Evolutionary conservation across 2,888 invertebrate genomes (phyloP).

Genomic region (Chloroclystis v-ata): DNA sequence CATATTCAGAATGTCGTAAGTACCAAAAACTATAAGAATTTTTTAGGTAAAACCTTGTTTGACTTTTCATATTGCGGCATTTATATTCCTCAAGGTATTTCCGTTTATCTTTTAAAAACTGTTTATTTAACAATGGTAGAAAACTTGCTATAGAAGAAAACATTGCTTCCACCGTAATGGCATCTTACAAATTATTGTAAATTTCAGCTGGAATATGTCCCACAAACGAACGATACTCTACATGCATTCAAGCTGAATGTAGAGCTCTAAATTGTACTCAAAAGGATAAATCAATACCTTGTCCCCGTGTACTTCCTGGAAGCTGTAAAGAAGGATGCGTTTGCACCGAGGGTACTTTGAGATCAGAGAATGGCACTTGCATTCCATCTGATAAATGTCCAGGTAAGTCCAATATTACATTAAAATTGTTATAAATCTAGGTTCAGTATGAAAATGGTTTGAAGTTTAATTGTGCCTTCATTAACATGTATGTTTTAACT

Average conservation of each 20-base stretch:
- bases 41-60: no score
- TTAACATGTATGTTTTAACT: no score
- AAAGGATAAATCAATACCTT: slow-evolving; percentile 22
- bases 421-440: neutral
- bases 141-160: no score
- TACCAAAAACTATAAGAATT: no score
- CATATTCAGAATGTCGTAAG: slow-evolving; percentile 42
- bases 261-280: slow-evolving; percentile 31
- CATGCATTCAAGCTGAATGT: slow-evolving; percentile 32
- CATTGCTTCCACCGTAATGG: no score
- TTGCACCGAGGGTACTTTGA: slow-evolving; percentile 25
- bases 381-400: slow-evolving; percentile 21
- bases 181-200: no score
- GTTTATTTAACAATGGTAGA: no score
- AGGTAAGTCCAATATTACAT: slow-evolving; percentile 5
- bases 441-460: no score
- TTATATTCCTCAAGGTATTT: no score
- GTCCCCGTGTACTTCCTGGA: slow-evolving; percentile 13
- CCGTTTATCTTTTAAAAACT: no score
- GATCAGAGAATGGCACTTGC: slow-evolving; percentile 21
- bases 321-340: slow-evolving; percentile 26
- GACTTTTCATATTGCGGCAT: no score
- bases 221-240: slow-evolving; percentile 29
- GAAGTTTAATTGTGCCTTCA: no score
- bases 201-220: slow-evolving; percentile 30